Base-by-base conservation (phyloP, 2,113 vertebrate species). In the Ancistrus triradiatus region DNA sequence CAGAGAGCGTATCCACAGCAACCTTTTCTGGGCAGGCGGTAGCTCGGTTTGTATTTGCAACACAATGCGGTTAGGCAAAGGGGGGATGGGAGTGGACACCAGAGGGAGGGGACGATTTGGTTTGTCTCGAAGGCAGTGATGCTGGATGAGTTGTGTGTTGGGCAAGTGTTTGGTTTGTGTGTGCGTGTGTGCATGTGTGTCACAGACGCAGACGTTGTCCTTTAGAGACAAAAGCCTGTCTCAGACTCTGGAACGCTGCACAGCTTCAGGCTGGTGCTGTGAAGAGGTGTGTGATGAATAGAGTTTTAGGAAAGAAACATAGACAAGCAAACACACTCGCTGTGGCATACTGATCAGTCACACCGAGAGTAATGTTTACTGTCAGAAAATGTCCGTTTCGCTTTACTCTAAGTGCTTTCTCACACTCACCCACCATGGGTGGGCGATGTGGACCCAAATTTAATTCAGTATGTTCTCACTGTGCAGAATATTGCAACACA, bases 41-140 rank as follows among this genome's bases (percentile, higher is more conserved):
- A 63, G 69, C 76, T 70, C 70, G 49, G 73, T 78, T 74, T 59
- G 43, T 43, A 81, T 80, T 77, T 77, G 70, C 62, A 70, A 59
- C 61, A 78, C 70, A 81, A 79, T 76, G 73, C 59, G 22, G 67
- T 28, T 17, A 35, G 48, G n/a, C 13, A 17, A 49, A 13, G 40
- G 40, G 21, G 24, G 37, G 49, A 37, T 2, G 19, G 48, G 66
- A 24, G 19, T 51, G 40, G 40, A 55, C 22, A 40, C 33, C 1
- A 5, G 43, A 37, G 31, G 42, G 52, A 28, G 28, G 31, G 27
- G 4, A 50, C 33, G 33, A 18, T 33, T 11, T 52, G 11, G 15
- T 14, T 3, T 40, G 63, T 59, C 66, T 66, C 14, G 44, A 66
- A 60, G 50, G 22, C 60, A 35, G 14, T 55, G 64, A 8, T 57